phyloP scores from a whole-genome alignment of 2,113 vertebrate species.

The Catharus fuscescens region DNA sequence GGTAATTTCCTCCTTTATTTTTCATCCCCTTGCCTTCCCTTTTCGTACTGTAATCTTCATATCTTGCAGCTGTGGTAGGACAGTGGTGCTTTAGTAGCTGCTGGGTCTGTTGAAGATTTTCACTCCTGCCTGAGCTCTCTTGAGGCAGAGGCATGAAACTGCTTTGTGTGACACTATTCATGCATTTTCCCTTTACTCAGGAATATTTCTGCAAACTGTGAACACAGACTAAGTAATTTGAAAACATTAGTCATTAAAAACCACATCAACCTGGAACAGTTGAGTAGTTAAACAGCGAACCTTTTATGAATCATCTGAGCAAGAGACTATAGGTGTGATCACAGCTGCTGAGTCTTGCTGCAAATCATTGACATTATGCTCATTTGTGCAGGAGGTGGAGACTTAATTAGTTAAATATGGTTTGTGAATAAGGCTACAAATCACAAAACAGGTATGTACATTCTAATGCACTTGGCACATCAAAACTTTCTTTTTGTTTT shows the following conservation, averaged over 20 bases:
- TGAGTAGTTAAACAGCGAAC: constrained; percentile 14
- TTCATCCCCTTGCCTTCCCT: not conserved
- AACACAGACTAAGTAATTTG: not conserved
- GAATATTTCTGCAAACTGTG: not conserved
- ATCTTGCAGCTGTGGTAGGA: not conserved
- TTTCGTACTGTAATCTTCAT: not conserved
- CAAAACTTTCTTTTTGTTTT: not conserved
- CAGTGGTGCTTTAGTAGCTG: not conserved
- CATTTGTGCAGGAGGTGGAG: constrained; percentile 32
- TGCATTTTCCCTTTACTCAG: not conserved
- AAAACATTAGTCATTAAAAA: constrained; percentile 20
- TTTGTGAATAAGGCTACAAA: constrained; percentile 10
- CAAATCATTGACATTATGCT: not conserved
- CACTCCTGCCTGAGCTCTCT: not conserved
- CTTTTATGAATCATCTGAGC: constrained; percentile 23
- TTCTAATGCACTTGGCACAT: not conserved
- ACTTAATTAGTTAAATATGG: constrained; percentile 18
- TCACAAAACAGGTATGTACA: not conserved
- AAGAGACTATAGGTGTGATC: constrained; percentile 37
- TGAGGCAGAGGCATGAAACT: not conserved
- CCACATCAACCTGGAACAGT: not conserved
- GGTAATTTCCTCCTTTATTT: not conserved
- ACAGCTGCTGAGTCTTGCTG: constrained; percentile 21
- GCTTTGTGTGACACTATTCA: not conserved
- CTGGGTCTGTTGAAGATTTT: not conserved